A percentile compares a stretch with the other conserved stretches of the same genome.
Evolutionary conservation across 2,113 vertebrate genomes (phyloP).

Genomic region (Xiphias gladius): DNA sequence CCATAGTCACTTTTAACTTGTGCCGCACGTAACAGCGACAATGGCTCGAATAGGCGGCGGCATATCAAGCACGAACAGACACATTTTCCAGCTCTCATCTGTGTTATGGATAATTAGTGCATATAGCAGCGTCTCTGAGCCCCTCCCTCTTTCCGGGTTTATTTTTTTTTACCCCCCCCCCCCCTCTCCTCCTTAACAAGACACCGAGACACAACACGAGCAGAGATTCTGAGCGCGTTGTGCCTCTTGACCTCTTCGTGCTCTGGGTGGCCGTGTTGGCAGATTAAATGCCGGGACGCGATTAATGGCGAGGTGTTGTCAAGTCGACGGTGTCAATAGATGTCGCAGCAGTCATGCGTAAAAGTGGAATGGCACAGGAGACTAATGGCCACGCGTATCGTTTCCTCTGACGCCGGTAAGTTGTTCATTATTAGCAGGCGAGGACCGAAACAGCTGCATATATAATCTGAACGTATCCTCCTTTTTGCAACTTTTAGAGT

Average conservation of each 20-base stretch:
- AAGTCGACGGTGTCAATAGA: not conserved
- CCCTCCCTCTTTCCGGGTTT: conserved; percentile 37
- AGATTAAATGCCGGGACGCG: fast-evolving
- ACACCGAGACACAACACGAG: not conserved
- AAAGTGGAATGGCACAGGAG: not conserved
- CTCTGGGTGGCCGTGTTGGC: not conserved
- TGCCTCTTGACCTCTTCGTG: no score
- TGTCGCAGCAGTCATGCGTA: conserved; percentile 4
- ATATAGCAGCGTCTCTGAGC: not conserved
- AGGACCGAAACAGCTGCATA: not conserved
- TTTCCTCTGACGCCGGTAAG: conserved; percentile 4
- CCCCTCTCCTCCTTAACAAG: not conserved
- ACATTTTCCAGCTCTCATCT: not conserved
- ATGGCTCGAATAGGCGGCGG: no score
- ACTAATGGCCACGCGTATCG: not conserved
- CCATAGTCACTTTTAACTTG: fast-evolving
- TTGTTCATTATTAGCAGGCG: not conserved
- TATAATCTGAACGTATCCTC: fast-evolving
- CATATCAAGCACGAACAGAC: no score
- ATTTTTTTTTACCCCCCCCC: not conserved
- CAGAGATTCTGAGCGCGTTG: not conserved
- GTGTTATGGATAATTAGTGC: not conserved
- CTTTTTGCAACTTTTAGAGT: no score
- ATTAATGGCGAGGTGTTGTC: not conserved
- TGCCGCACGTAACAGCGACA: fast-evolving